phyloP scores from a whole-genome alignment of 2,888 invertebrate species.

The Lottia scabra region DNA sequence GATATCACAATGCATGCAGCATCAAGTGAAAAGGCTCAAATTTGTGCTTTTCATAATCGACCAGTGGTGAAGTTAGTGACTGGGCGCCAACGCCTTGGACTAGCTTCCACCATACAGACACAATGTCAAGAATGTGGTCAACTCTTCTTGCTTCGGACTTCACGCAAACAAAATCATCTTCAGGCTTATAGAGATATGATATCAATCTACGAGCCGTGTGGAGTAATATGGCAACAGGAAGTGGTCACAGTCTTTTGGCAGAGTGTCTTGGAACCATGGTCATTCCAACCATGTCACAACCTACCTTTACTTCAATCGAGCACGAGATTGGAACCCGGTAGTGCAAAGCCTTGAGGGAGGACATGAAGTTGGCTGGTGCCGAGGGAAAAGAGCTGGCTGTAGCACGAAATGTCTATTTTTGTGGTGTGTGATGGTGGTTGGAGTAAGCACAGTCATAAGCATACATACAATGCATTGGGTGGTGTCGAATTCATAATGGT shows the following conservation, averaged over 20 bases:
- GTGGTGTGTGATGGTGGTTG: slow-evolving; percentile 38
- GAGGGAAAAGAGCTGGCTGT: slow-evolving; percentile 30
- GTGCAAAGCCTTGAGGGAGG: slow-evolving; percentile 11
- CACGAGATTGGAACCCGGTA: slow-evolving; percentile 19
- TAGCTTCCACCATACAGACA: background rate
- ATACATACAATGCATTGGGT: slow-evolving; percentile 36
- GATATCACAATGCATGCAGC: background rate
- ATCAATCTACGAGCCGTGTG: slow-evolving; percentile 33
- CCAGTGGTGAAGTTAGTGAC: background rate
- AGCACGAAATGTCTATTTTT: slow-evolving; percentile 21
- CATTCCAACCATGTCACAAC: slow-evolving; percentile 17
- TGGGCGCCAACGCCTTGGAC: background rate
- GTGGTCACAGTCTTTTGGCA: slow-evolving; percentile 22
- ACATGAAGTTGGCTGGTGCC: slow-evolving; percentile 19
- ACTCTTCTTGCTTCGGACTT: background rate
- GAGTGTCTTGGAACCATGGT: slow-evolving; percentile 27
- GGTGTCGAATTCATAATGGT: slow-evolving; percentile 37
- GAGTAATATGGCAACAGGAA: slow-evolving; percentile 27
- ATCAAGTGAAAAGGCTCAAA: background rate
- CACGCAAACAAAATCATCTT: background rate
- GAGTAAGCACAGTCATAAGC: slow-evolving; percentile 34
- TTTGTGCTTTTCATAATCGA: background rate
- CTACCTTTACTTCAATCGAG: slow-evolving; percentile 15
- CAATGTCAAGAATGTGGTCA: slow-evolving; percentile 9
- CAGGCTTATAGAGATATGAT: slow-evolving; percentile 12